phyloP scores from a whole-genome alignment of 2,888 invertebrate species.

The Tachina grossa region DNA sequence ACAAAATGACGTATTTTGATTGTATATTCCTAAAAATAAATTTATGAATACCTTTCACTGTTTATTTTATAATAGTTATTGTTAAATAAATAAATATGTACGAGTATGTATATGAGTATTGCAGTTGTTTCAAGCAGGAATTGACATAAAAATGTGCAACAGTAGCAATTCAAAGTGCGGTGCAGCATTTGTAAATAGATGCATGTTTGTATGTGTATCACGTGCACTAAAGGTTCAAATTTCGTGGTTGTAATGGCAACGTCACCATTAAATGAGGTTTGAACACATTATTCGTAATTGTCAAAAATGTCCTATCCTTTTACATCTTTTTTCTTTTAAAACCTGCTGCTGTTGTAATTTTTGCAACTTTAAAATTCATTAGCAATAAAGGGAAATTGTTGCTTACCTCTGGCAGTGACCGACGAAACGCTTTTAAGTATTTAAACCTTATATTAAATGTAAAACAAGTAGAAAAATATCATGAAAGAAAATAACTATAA shows the following conservation, averaged over 20 bases:
- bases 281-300: conserved; percentile 35
- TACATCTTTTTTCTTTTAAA: not conserved
- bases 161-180: conserved; percentile 1
- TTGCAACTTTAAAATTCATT: conserved; percentile 20
- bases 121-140: conserved; percentile 35
- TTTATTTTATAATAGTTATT: conserved; percentile 3
- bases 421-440: conserved; percentile 26
- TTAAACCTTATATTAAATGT: conserved; percentile 8
- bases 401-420: conserved; percentile 41
- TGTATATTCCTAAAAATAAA: not conserved
- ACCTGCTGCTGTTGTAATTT: not conserved
- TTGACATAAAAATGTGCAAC: conserved; percentile 38
- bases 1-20: conserved; percentile 10
- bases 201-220: not conserved
- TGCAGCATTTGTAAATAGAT: not conserved
- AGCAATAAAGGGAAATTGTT: conserved; percentile 25
- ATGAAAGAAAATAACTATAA: conserved; percentile 27
- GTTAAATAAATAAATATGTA: not conserved
- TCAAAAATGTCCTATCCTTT: not conserved
- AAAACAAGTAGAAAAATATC: conserved; percentile 18
- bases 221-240: conserved; percentile 18
- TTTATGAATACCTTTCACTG: not conserved
- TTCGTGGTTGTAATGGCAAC: conserved; percentile 15
- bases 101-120: not conserved
- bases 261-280: conserved; percentile 38